Evolutionary conservation across 1,140 invertebrate species (phyloP).

Genomic region (Halictus rubicundus): DNA sequence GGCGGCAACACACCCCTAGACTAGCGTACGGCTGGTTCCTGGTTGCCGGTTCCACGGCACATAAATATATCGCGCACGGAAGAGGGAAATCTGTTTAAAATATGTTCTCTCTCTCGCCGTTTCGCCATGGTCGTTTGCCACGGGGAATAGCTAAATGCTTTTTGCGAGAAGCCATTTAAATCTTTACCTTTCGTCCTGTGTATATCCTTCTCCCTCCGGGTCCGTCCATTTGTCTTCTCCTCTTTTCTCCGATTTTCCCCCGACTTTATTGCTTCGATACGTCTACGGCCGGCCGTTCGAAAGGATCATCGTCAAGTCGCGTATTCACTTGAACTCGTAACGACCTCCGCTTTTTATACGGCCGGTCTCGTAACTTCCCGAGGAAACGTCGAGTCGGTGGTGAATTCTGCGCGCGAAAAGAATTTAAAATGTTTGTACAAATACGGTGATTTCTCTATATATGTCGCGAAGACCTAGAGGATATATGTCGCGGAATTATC

Average conservation of each 20-base stretch:
- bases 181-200: constrained; percentile 76
- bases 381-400: too few species aligned
- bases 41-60: constrained; percentile 62
- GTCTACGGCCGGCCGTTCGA: not conserved
- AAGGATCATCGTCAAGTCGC: constrained; percentile 3
- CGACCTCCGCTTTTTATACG: too few species aligned
- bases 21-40: not conserved
- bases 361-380: too few species aligned
- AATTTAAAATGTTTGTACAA: too few species aligned
- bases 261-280: constrained; percentile 15
- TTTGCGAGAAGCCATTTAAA: constrained; percentile 80
- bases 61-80: constrained; percentile 77
- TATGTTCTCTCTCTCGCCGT: constrained; percentile 75
- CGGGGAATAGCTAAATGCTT: constrained; percentile 81
- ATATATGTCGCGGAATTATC: too few species aligned
- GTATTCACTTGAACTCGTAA: not conserved
- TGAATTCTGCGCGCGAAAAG: too few species aligned
- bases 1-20: constrained; percentile 11
- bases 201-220: constrained; percentile 33
- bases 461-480: too few species aligned
- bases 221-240: constrained; percentile 42
- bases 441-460: too few species aligned
- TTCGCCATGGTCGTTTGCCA: constrained; percentile 80
- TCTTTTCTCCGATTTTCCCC: constrained; percentile 18
- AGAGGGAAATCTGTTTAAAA: constrained; percentile 80